phyloP scores from a whole-genome alignment of 2,797 vertebrate genomes.

The Cyprinella venusta region DNA sequence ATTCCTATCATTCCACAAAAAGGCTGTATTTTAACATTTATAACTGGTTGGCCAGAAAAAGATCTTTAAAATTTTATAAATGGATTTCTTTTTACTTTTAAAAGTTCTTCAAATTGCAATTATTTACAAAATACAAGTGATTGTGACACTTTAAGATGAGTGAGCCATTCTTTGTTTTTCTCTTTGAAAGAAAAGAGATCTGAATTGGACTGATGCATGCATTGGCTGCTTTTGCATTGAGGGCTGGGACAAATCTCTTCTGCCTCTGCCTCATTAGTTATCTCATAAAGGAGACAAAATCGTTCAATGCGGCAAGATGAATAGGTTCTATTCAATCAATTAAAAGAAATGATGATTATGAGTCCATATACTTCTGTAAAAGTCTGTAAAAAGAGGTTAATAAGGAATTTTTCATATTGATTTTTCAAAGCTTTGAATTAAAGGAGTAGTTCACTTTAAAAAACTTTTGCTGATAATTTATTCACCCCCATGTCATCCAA shows the following conservation, averaged over 20 bases:
- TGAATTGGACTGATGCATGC: constrained; percentile 43
- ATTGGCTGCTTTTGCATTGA: constrained; percentile 50
- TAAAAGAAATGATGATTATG: not conserved
- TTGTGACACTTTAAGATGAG: constrained; percentile 7
- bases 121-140: not conserved
- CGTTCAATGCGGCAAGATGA: not conserved
- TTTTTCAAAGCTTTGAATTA: not conserved
- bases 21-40: not conserved
- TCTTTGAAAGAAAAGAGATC: constrained; percentile 60
- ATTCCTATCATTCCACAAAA: not conserved
- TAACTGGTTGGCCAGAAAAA: not conserved
- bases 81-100: not conserved
- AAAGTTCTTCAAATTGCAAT: not conserved
- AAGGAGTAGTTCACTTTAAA: too few relatives aligned
- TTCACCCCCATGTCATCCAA: too few relatives aligned
- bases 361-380: not conserved
- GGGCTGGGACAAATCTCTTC: constrained; percentile 66
- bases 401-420: not conserved
- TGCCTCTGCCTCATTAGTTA: constrained; percentile 69
- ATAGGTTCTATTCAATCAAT: not conserved
- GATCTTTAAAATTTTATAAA: constrained; percentile 7
- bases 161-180: constrained; percentile 15
- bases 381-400: not conserved
- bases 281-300: constrained; percentile 63
- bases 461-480: too few relatives aligned